Conservation (phyloP, 2,888 invertebrate genomes). For the Apotomis capreana region DNA sequence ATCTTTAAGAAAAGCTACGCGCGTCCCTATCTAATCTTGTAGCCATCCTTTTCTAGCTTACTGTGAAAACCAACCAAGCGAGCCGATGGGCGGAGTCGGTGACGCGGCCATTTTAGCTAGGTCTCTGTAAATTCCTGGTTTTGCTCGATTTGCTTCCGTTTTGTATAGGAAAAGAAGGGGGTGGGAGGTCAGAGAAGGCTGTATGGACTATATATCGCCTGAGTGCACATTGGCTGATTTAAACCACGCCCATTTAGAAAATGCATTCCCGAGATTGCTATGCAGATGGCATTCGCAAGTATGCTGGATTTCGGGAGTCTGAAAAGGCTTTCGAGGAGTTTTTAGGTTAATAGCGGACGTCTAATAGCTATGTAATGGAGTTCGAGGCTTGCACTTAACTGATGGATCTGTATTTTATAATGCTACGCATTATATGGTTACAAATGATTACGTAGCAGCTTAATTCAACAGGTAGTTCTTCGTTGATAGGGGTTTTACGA, state of each 20-base stretch:
- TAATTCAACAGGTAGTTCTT: not conserved
- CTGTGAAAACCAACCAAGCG: constrained; percentile 70
- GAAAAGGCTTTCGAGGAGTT: constrained; percentile 53
- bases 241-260: constrained; percentile 78
- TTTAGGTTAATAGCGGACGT: constrained; percentile 65
- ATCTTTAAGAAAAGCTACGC: constrained; percentile 78
- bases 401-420: constrained; percentile 8
- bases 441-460: not conserved
- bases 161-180: constrained; percentile 52
- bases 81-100: constrained; percentile 74
- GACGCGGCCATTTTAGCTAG: constrained; percentile 58
- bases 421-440: not conserved
- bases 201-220: constrained; percentile 80
- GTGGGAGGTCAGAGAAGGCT: constrained; percentile 54
- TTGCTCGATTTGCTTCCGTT: constrained; percentile 54
- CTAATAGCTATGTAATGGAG: constrained; percentile 44
- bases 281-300: constrained; percentile 73
- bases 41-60: constrained; percentile 61
- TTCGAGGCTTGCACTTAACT: constrained; percentile 27
- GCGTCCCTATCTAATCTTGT: constrained; percentile 68
- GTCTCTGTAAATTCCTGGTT: constrained; percentile 63
- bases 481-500: not conserved
- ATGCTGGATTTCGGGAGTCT: constrained; percentile 61
- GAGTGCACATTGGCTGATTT: constrained; percentile 82
- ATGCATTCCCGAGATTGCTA: constrained; percentile 82